Evolutionary conservation across 2,113 vertebrate species (phyloP), one percentile per base, ranked within the genome.

Genomic region (Neodon shergylaensis): DNA sequence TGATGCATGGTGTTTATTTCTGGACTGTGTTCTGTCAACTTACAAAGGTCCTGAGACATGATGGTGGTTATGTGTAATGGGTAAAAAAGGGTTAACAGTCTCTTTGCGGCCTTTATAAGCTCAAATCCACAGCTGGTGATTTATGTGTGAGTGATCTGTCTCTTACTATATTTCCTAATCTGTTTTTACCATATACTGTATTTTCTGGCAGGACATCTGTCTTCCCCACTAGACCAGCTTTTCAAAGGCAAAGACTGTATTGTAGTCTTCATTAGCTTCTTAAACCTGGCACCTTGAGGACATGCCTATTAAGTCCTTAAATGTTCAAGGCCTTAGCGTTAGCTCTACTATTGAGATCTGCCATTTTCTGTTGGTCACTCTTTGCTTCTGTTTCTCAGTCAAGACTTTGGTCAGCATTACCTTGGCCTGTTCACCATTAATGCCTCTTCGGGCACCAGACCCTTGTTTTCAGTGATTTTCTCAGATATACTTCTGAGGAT

Each of bases 181-280:
- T 70, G 4, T 90, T 84, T 61, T 65, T 54, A 47, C 2, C 31
- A 47, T 16, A 33, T 33, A n/a, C 21, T n/a, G 0, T 81, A 72
- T 78, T 81, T 17, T 58, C 83, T 88, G 68, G 39, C 2, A 31
- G 0, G 54, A 3, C 39, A 17, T 49, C 83, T 88, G 7, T 89
- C 89, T 95, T 9, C 49, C 21, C 4, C 0, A 13, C 33, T 77
- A 11, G 36, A 49, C 4, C 7, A n/a, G 19, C 82, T 95, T 10
- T 26, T 58, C 54, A 61, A 85, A 36, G 47, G 12, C 24, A 63
- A 92, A 89, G 14, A 76, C 70, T 81, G 0, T 72, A 88, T 83
- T 82, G 90, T 68, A 87, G 74, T 95, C 4, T n/a, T 90, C 5
- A 26, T 95, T 95, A 28, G 24, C 33, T 91, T 88, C n/a, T 77